Evolutionary conservation across 2,888 invertebrate species (phyloP).

Genomic region (Stictocephala bisonia): DNA sequence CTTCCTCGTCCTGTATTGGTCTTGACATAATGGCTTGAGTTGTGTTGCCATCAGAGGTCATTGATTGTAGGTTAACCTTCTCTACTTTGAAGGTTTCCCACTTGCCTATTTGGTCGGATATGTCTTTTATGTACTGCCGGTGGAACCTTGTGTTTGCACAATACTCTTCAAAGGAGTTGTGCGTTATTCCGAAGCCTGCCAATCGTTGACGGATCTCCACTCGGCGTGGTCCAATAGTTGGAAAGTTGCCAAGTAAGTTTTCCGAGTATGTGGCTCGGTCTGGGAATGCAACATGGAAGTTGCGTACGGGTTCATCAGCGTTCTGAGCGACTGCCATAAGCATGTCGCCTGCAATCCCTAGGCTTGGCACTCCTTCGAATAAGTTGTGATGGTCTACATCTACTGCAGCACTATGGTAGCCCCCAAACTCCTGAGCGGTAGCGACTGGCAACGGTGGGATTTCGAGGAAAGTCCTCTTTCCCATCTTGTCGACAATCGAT

Average conservation of each 20-base stretch:
- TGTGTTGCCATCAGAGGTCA: constrained; percentile 34
- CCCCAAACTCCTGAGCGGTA: constrained; percentile 58
- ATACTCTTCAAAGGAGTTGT: constrained; percentile 55
- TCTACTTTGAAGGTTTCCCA: constrained; percentile 19
- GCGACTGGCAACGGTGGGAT: constrained; percentile 57
- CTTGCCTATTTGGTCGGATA: background rate
- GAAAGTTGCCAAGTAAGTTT: constrained; percentile 56
- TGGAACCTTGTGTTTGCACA: constrained; percentile 55
- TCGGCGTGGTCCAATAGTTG: constrained; percentile 56
- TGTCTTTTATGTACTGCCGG: constrained; percentile 50
- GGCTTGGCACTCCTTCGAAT: constrained; percentile 57
- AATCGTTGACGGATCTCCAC: constrained; percentile 52
- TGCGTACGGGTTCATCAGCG: constrained; percentile 58
- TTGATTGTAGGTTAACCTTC: background rate
- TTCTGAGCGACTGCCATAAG: constrained; percentile 60
- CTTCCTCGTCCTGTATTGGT: constrained; percentile 35
- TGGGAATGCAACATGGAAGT: constrained; percentile 59
- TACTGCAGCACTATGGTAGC: constrained; percentile 60
- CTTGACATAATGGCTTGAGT: constrained; percentile 36
- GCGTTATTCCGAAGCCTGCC: constrained; percentile 57
- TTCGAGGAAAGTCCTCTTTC: constrained; percentile 58
- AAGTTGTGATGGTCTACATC: constrained; percentile 58
- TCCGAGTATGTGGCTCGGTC: constrained; percentile 51
- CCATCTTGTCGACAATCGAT: constrained; percentile 59
- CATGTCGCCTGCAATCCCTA: constrained; percentile 62